Conservation (phyloP, 1,140 invertebrate genomes). For the Wiebesia pumilae region DNA sequence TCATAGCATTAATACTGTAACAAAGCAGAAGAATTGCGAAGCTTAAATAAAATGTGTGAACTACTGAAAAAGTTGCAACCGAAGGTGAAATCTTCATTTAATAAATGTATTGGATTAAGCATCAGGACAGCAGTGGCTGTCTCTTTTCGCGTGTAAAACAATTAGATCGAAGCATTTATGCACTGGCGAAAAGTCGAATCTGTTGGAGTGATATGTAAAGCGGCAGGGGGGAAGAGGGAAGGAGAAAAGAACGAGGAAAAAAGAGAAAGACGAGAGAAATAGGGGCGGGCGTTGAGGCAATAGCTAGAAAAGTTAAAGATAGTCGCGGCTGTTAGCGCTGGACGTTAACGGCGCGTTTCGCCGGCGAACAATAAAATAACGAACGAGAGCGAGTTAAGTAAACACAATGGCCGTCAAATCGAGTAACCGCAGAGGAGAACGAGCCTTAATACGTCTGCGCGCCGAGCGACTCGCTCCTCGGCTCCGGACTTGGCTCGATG, state of each 20-base stretch:
- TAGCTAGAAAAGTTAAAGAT: conserved; percentile 53
- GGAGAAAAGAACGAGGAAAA: neutral
- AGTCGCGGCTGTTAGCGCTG: conserved; percentile 53
- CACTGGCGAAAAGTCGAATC: too few species aligned
- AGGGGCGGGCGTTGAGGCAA: conserved; percentile 2
- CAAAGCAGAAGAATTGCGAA: too few species aligned
- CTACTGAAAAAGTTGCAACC: too few species aligned
- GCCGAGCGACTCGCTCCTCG: conserved; percentile 51
- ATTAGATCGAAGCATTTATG: too few species aligned
- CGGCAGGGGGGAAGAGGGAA: neutral
- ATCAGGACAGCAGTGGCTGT: too few species aligned
- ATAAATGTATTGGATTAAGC: too few species aligned
- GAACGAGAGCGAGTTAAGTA: conserved; percentile 64
- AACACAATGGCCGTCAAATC: conserved; percentile 67
- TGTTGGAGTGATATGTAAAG: neutral
- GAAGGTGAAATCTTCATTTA: too few species aligned
- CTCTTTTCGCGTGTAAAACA: too few species aligned
- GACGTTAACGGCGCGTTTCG: conserved; percentile 52
- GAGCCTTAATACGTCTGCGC: conserved; percentile 59
- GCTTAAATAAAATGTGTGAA: too few species aligned
- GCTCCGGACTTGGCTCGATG: conserved; percentile 55
- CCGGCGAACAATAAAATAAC: conserved; percentile 63
- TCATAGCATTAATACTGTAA: too few species aligned
- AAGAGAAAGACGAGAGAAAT: neutral
- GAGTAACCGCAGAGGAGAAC: conserved; percentile 59